phyloP scores from a whole-genome alignment of 2,113 vertebrate species.

The Indicator maculatus region DNA sequence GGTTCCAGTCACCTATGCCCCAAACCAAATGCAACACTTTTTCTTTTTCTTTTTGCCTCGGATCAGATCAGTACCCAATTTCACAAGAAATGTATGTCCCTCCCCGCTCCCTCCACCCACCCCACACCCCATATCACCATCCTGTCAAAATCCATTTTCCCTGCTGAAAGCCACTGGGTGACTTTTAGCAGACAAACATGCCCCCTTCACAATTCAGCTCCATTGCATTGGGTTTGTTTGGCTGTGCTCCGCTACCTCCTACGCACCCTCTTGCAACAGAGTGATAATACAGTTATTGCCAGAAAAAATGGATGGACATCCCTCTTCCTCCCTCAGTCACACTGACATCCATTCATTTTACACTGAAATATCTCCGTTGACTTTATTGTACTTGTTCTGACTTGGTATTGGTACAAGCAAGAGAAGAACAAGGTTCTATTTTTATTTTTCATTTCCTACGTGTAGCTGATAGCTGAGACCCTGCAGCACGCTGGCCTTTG shows the following conservation, averaged over 20 bases:
- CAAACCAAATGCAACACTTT: background rate
- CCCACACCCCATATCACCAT: background rate
- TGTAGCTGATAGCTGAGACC: conserved; percentile 10
- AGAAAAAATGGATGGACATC: conserved; percentile 44
- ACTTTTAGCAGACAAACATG: conserved; percentile 42
- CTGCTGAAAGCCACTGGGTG: conserved; percentile 14
- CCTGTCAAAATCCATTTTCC: conserved; percentile 24
- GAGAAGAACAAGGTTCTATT: conserved; percentile 52
- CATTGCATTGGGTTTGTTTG: conserved; percentile 37
- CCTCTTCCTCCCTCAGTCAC: conserved; percentile 43
- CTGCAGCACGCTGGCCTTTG: background rate
- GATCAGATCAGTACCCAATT: background rate
- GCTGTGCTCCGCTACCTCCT: background rate
- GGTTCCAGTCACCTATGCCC: background rate
- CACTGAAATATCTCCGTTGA: conserved; percentile 64
- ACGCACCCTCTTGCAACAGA: background rate
- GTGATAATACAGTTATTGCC: conserved; percentile 58
- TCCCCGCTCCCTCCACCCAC: too few relatives aligned
- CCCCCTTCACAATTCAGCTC: conserved; percentile 26
- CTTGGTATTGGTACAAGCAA: conserved; percentile 53
- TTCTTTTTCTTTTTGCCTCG: background rate
- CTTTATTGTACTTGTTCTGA: conserved; percentile 64
- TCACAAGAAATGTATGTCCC: background rate
- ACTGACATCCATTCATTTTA: conserved; percentile 61
- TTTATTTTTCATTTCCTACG: conserved; percentile 67